These are phyloP conservation scores for Psilopogon haemacephalus DNA, from an alignment of 2,113 vertebrate genomes.

Conservation along the genomic window DNA sequence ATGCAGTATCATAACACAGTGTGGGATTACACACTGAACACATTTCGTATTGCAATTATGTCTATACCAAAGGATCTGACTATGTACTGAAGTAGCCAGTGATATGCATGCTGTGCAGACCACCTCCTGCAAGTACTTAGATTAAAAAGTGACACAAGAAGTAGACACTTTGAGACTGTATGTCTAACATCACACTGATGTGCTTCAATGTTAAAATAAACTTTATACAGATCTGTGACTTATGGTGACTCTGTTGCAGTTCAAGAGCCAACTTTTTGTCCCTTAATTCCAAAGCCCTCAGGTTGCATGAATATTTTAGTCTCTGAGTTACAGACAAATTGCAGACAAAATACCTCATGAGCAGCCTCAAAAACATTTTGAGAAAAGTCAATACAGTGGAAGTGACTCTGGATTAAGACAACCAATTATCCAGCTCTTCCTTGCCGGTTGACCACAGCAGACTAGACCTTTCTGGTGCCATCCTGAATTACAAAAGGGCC, in stretches of 20 bases:
- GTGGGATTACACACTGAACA: background rate
- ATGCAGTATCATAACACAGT: background rate
- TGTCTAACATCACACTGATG: background rate
- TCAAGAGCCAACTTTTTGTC: background rate
- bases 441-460: background rate
- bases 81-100: conserved; percentile 19
- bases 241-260: background rate
- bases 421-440: background rate
- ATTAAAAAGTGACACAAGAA: background rate
- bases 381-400: background rate
- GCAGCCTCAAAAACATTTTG: background rate
- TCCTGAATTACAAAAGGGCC: background rate
- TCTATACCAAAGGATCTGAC: background rate
- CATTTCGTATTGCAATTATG: background rate
- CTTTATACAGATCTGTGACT: background rate
- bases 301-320: background rate
- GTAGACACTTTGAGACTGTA: conserved; percentile 14
- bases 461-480: background rate
- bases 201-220: background rate
- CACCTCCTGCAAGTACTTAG: conserved; percentile 38
- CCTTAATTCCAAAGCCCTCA: background rate
- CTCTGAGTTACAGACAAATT: background rate
- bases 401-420: background rate
- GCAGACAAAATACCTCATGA: background rate
- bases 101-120: background rate